Conservation (phyloP, 2,888 invertebrate genomes). For the Netelia melanura region DNA sequence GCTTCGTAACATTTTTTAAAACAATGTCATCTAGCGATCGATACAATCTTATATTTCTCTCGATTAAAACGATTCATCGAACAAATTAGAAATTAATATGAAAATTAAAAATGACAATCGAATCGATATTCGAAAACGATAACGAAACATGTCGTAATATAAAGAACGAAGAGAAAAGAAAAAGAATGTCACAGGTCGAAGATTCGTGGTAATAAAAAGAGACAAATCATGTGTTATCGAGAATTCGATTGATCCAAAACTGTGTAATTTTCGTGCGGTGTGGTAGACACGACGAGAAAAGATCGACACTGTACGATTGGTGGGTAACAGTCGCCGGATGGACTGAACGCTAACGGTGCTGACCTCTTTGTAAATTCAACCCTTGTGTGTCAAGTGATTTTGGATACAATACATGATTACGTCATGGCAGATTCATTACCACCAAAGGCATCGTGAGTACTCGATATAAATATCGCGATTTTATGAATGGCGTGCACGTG, state of each 20-base stretch:
- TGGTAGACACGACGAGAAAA: background rate
- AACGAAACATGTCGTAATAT: background rate
- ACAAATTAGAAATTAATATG: background rate
- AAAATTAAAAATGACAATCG: background rate
- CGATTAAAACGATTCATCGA: no score
- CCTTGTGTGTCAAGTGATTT: slow-evolving; percentile 36
- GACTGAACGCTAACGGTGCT: slow-evolving; percentile 5
- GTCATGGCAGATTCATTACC: slow-evolving; percentile 76
- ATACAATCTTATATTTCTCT: no score
- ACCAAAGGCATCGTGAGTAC: slow-evolving; percentile 78
- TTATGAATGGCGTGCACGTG: background rate
- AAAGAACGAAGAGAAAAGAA: background rate
- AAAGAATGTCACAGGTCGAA: background rate
- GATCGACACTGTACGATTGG: slow-evolving; percentile 13
- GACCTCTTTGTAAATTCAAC: slow-evolving; percentile 20
- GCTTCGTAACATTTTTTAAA: no score
- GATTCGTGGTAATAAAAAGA: background rate
- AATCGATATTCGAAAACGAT: background rate
- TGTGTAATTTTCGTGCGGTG: slow-evolving; percentile 4
- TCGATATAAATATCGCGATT: background rate
- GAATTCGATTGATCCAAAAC: background rate
- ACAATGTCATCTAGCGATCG: no score
- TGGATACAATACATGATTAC: slow-evolving; percentile 69
- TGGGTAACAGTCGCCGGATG: background rate
- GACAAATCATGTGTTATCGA: background rate